phyloP scores from a whole-genome alignment of 2,888 invertebrate genomes.

The Stenchaetothrips biformis region DNA sequence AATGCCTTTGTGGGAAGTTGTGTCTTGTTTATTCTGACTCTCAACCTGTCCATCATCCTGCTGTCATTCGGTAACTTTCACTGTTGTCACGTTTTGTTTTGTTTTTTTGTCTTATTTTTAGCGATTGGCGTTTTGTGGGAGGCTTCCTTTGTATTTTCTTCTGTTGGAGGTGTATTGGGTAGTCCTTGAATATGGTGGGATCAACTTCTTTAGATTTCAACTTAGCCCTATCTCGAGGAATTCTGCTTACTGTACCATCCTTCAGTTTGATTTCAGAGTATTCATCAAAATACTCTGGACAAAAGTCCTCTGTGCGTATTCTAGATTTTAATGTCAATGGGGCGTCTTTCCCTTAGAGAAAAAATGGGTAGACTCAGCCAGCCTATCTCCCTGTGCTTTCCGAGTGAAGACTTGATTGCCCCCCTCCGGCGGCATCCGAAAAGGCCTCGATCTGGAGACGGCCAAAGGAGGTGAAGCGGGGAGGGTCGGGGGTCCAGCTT shows the following conservation, averaged over 20 bases:
- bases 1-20: no score
- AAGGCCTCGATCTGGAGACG: no score
- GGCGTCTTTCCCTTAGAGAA: not conserved
- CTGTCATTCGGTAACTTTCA: no score
- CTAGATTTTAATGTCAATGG: not conserved
- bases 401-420: no score
- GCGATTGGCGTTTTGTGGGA: not conserved
- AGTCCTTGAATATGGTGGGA: not conserved
- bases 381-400: no score
- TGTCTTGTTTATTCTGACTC: no score
- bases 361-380: no score
- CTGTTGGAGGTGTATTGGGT: not conserved
- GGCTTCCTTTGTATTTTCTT: not conserved
- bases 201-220: not conserved
- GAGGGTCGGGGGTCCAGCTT: no score
- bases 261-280: not conserved
- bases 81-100: not conserved
- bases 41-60: no score
- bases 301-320: not conserved
- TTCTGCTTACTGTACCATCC: not conserved
- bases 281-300: not conserved
- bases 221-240: not conserved
- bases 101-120: not conserved
- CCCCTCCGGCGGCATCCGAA: no score
- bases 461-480: no score